Evolutionary conservation across 2,797 vertebrate species (phyloP).

Genomic region (Gymnothorax javanicus): DNA sequence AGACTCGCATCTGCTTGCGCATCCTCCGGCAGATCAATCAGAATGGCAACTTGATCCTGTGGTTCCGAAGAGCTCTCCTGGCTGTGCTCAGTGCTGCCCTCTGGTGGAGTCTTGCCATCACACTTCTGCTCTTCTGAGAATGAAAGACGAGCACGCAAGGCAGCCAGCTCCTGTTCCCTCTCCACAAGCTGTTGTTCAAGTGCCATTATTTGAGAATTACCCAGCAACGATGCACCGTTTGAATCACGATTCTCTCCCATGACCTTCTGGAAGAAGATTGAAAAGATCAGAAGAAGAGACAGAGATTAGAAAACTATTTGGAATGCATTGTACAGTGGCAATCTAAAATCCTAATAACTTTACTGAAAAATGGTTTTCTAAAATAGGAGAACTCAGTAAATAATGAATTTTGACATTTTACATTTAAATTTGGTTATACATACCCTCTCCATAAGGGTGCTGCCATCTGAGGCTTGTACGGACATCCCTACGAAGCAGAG

Average conservation of each 20-base stretch:
- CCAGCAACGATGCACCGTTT: not conserved
- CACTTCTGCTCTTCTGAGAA: constrained; percentile 42
- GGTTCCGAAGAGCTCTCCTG: constrained; percentile 21
- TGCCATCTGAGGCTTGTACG: not conserved
- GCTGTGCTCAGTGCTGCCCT: constrained; percentile 39
- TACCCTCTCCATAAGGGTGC: constrained; percentile 9
- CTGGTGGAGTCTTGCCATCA: constrained; percentile 29
- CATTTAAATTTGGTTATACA: not conserved
- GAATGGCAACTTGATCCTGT: constrained; percentile 39
- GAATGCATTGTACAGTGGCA: not conserved
- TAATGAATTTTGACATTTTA: not conserved
- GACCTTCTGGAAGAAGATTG: not conserved
- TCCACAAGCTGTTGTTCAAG: constrained; percentile 68
- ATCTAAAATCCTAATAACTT: not conserved
- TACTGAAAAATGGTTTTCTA: not conserved
- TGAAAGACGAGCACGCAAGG: constrained; percentile 58
- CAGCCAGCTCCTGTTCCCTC: constrained; percentile 64
- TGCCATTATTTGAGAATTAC: constrained; percentile 49
- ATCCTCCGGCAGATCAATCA: constrained; percentile 55
- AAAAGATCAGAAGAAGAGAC: not conserved
- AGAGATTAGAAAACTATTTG: not conserved
- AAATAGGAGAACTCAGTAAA: not conserved
- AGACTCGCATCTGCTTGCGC: constrained; percentile 69
- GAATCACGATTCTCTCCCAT: not conserved
- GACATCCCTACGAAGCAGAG: not conserved